Base-by-base conservation (phyloP, 2,888 invertebrate genomes). In the Melanotus villosus region DNA sequence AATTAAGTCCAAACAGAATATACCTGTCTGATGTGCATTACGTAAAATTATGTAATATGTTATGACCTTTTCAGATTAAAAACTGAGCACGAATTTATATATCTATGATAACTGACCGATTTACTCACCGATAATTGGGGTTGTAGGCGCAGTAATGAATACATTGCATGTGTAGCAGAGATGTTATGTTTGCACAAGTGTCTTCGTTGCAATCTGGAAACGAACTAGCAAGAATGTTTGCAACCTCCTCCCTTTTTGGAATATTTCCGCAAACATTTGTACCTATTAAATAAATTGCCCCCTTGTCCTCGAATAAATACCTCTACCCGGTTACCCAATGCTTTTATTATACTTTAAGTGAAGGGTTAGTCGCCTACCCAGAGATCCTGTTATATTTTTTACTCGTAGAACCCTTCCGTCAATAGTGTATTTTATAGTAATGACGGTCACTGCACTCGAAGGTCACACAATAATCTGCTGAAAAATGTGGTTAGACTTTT, bases 301-400 rank as follows among this genome's bases (percentile, higher is more conserved):
- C 58, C 68, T 74, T 75, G 80, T 74, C 81, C 81, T 81, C 79
- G 76, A 77, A 75, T 75, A 54, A 66, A 73, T 73, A 75, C 75
- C 73, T 74, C 68, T 70, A 66, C 65, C 69, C 59, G 63, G 68
- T 74, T 76, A 76, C 72, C 77, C 75, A 77, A 77, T 74, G 70
- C 70, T 75, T 76, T 79, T 78, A 78, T 78, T 78, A 72, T 73
- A 73, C 73, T 73, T 75, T 76, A 74, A 76, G 72, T 73, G 75
- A 80, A 80, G 80, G 80, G 78, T 80, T 79, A 77, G 75, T 73
- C 74, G 73, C 57, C 26, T 72, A 72, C 65, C 71, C 76, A 71
- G 67, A 56, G 73, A 71, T 68, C 58, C 68, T 74, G 73, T 74
- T 65, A 50, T 62, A 69, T 73, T 75, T 73, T 74, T 72, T 75